These are phyloP conservation scores for Doryteuthis pealeii DNA, from an alignment of 1,140 invertebrate species.

Conservation along the genomic window DNA sequence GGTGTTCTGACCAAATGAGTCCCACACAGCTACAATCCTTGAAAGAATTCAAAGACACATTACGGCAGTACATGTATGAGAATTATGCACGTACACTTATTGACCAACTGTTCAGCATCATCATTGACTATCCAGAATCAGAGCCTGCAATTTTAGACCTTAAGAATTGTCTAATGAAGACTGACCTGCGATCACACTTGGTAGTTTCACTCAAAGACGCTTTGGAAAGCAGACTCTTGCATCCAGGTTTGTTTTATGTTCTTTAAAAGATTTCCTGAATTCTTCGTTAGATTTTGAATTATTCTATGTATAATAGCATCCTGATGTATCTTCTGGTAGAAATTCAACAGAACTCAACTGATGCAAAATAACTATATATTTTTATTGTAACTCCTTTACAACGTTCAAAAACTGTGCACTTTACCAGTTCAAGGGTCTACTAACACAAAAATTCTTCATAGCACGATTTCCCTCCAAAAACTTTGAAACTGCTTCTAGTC, in stretches of 20 bases:
- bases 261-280: too few relatives aligned
- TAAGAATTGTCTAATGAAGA: slow-evolving; percentile 78
- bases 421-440: too few relatives aligned
- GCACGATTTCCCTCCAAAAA: too few relatives aligned
- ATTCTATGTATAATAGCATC: too few relatives aligned
- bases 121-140: slow-evolving; percentile 95
- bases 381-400: too few relatives aligned
- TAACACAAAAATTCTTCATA: too few relatives aligned
- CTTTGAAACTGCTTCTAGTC: too few relatives aligned
- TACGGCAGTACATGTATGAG: slow-evolving; percentile 85
- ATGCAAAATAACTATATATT: too few relatives aligned
- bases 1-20: slow-evolving; percentile 66
- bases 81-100: slow-evolving; percentile 85
- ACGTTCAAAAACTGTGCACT: too few relatives aligned
- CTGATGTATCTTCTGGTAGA: too few relatives aligned
- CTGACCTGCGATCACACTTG: slow-evolving; percentile 77
- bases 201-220: slow-evolving; percentile 77
- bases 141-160: slow-evolving; percentile 90
- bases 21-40: slow-evolving; percentile 62
- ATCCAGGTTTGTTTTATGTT: slow-evolving; percentile 49
- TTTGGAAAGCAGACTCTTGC: slow-evolving; percentile 59
- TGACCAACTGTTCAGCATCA: slow-evolving; percentile 91
- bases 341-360: too few relatives aligned
- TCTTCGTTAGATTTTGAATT: too few relatives aligned
- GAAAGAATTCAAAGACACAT: slow-evolving; percentile 49